These are phyloP conservation scores for Sesamia nonagrioides DNA, from an alignment of 1,140 invertebrate species.

Conservation along the genomic window DNA sequence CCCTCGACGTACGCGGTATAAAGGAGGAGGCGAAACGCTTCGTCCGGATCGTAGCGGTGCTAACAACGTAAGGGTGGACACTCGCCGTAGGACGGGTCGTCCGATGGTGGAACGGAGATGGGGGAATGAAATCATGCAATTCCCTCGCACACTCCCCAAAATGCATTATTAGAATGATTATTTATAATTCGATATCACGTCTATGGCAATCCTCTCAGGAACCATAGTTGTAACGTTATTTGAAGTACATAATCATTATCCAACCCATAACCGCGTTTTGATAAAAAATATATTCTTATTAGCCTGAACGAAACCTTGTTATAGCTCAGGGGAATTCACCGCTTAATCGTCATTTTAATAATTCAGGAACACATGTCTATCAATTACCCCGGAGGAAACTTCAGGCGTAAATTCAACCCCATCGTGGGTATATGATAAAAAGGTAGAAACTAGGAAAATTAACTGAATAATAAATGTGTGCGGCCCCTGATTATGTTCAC, in stretches of 20 bases:
- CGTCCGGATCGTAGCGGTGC: too few relatives aligned
- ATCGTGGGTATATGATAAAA: slow-evolving; percentile 46
- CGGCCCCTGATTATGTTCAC: slow-evolving; percentile 45
- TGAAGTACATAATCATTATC: slow-evolving; percentile 23
- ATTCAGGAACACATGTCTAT: slow-evolving; percentile 41
- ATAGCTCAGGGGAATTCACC: slow-evolving; percentile 3
- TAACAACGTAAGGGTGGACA: too few relatives aligned
- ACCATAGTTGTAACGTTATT: background rate
- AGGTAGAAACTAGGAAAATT: slow-evolving; percentile 47
- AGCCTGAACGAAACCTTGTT: slow-evolving; percentile 10
- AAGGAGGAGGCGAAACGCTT: too few relatives aligned
- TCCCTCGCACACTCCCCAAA: too few relatives aligned
- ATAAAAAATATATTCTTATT: slow-evolving; percentile 20
- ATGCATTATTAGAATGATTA: too few relatives aligned
- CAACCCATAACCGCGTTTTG: background rate
- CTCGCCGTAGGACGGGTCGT: too few relatives aligned
- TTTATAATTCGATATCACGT: background rate
- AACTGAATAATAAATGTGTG: slow-evolving; percentile 46
- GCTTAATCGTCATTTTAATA: slow-evolving; percentile 44
- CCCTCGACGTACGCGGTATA: too few relatives aligned
- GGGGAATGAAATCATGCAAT: too few relatives aligned
- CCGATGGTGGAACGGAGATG: too few relatives aligned
- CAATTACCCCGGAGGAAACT: slow-evolving; percentile 40
- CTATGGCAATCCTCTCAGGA: background rate
- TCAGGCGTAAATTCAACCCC: slow-evolving; percentile 41